Evolutionary conservation across 2,888 invertebrate genomes (phyloP).

Genomic region (Zootermopsis nevadensis): DNA sequence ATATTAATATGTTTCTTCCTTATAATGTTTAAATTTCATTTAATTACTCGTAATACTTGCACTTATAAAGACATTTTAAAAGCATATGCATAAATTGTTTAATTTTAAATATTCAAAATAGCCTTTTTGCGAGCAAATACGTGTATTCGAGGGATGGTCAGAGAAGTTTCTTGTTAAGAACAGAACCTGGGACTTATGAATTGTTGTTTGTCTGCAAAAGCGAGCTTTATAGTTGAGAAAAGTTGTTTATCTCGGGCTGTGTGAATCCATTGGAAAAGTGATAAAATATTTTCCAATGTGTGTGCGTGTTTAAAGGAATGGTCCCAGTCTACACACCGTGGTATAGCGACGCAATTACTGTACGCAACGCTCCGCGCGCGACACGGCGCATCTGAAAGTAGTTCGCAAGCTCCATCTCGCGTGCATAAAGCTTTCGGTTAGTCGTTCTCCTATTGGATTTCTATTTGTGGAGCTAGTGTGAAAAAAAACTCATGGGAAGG

Average conservation of each 20-base stretch:
- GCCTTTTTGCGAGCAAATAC: too few species aligned
- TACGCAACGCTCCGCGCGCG: neutral
- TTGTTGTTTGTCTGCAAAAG: neutral
- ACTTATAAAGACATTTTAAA: too few species aligned
- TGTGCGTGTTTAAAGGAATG: neutral
- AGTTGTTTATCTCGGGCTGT: neutral
- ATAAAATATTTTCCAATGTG: conserved; percentile 41
- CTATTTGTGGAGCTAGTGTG: conserved; percentile 53
- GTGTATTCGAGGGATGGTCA: too few species aligned
- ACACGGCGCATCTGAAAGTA: neutral
- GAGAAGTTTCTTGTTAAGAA: too few species aligned
- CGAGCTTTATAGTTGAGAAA: neutral
- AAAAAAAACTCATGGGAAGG: conserved; percentile 54
- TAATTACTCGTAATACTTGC: too few species aligned
- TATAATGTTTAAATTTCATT: too few species aligned
- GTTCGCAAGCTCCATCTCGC: neutral
- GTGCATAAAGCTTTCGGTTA: conserved; percentile 19
- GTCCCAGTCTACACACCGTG: neutral
- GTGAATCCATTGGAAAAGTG: conserved; percentile 53
- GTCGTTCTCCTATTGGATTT: conserved; percentile 52
- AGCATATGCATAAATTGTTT: too few species aligned
- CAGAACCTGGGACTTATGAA: neutral
- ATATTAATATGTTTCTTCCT: too few species aligned
- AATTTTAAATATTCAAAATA: too few species aligned
- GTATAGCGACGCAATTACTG: neutral